These are phyloP conservation scores for Zoanthus gigantus DNA, from an alignment of 92 coral and sea anemone species.

Conservation along the genomic window DNA sequence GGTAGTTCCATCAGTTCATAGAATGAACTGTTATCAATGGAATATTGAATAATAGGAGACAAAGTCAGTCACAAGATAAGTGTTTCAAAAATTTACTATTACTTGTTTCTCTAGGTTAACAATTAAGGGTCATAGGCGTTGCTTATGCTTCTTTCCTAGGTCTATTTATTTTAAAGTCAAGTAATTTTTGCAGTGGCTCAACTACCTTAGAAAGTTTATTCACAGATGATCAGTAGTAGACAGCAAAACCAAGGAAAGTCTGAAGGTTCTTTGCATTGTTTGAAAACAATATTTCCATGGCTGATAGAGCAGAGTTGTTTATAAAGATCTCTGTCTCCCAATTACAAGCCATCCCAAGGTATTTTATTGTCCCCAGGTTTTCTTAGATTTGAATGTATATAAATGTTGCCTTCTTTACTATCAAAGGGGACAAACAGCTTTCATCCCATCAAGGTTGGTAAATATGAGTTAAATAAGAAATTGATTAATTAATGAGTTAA, in stretches of 20 bases:
- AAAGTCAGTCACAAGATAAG: conserved; percentile 52
- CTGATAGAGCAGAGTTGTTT: no score
- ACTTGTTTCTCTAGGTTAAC: conserved; percentile 39
- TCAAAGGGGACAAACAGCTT: no score
- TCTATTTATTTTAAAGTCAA: conserved; percentile 12
- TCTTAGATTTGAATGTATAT: no score
- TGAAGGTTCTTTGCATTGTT: conserved; percentile 58
- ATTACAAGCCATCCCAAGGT: no score
- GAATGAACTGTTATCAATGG: no score
- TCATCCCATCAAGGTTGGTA: no score
- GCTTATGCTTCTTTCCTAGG: conserved; percentile 16
- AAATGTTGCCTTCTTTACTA: no score
- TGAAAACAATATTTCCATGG: background rate
- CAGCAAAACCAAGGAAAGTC: conserved; percentile 50
- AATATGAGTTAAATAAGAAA: no score
- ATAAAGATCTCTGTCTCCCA: no score
- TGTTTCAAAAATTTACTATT: background rate
- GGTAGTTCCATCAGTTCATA: no score
- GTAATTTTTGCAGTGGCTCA: conserved; percentile 53
- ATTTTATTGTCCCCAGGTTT: no score
- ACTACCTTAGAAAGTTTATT: conserved; percentile 58
- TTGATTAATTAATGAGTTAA: no score
- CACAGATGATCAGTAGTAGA: conserved; percentile 64
- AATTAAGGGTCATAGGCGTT: conserved; percentile 2
- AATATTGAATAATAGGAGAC: conserved; percentile 37